Evolutionary conservation across 2,113 vertebrate genomes (phyloP).

Genomic region (Amia ocellicauda): DNA sequence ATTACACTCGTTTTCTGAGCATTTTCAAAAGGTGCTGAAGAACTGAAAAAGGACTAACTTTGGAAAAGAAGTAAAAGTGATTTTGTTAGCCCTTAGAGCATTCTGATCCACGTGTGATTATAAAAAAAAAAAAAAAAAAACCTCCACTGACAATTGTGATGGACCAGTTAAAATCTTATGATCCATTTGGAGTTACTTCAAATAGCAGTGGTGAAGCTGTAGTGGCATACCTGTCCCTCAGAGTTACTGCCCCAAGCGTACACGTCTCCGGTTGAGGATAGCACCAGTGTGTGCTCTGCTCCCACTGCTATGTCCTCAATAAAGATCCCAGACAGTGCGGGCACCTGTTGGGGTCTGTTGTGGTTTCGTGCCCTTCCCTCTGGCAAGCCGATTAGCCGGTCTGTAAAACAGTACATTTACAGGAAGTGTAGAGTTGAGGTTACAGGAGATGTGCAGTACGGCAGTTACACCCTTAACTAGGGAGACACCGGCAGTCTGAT

Average conservation of each 20-base stretch:
- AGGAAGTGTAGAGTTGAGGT: too few species aligned
- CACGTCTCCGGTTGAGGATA: slow-evolving; percentile 70
- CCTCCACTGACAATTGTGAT: too few species aligned
- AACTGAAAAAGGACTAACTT: too few species aligned
- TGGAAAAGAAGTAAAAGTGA: too few species aligned
- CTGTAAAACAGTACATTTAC: slow-evolving; percentile 36
- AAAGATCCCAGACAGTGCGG: slow-evolving; percentile 64
- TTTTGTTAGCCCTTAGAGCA: too few species aligned
- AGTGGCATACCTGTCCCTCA: slow-evolving; percentile 67
- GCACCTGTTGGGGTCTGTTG: slow-evolving; percentile 74
- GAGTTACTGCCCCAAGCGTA: slow-evolving; percentile 83
- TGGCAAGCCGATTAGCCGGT: slow-evolving; percentile 76
- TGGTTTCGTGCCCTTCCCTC: slow-evolving; percentile 80
- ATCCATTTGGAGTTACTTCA: not conserved
- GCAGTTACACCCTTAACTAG: too few species aligned
- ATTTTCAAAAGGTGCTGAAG: too few species aligned
- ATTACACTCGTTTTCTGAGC: too few species aligned
- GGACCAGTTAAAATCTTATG: not conserved
- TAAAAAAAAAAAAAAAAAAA: too few species aligned
- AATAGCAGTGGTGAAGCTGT: not conserved
- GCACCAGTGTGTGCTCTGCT: slow-evolving; percentile 72
- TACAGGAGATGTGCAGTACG: too few species aligned
- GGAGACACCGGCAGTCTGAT: too few species aligned
- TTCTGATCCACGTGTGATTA: too few species aligned
- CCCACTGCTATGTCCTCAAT: slow-evolving; percentile 76